A percentile compares a stretch with the other conserved stretches of the same genome.
Conservation (phyloP, 2,888 invertebrate species). For the Netelia inedita region DNA sequence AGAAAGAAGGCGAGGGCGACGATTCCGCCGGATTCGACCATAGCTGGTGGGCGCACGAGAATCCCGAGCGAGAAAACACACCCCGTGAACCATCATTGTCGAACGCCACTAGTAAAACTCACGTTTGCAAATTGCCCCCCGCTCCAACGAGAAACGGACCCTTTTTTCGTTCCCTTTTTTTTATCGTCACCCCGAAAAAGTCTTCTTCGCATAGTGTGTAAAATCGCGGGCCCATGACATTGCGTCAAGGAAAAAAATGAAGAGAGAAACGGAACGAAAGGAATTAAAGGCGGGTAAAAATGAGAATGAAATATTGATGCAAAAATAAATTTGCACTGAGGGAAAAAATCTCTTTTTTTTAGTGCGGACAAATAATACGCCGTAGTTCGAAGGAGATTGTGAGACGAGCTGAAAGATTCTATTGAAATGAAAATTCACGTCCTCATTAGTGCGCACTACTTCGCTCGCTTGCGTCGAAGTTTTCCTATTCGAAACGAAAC, state of each 20-base stretch:
- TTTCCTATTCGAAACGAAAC: conserved; percentile 33
- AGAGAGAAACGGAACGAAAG: conserved; percentile 22
- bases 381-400: conserved; percentile 3
- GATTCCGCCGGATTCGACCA: conserved; percentile 15
- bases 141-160: conserved; percentile 6
- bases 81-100: not conserved
- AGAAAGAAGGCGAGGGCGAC: not conserved
- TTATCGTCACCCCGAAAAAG: conserved; percentile 29
- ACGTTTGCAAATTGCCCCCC: conserved; percentile 44
- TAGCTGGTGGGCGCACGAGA: conserved; percentile 13
- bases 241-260: conserved; percentile 2
- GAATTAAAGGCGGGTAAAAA: conserved; percentile 14
- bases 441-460: conserved; percentile 51
- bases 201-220: conserved; percentile 1
- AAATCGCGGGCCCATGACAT: conserved; percentile 6
- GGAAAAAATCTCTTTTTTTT: conserved; percentile 5
- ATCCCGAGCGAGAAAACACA: conserved; percentile 20
- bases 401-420: conserved; percentile 34
- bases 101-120: conserved; percentile 16
- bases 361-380: conserved; percentile 29
- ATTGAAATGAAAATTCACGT: conserved; percentile 62
- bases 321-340: not conserved
- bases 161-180: conserved; percentile 26
- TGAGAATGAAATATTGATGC: conserved; percentile 1
- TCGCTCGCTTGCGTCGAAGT: conserved; percentile 1